phyloP scores from a whole-genome alignment of 2,888 invertebrate species.

The Masnerella sp. region DNA sequence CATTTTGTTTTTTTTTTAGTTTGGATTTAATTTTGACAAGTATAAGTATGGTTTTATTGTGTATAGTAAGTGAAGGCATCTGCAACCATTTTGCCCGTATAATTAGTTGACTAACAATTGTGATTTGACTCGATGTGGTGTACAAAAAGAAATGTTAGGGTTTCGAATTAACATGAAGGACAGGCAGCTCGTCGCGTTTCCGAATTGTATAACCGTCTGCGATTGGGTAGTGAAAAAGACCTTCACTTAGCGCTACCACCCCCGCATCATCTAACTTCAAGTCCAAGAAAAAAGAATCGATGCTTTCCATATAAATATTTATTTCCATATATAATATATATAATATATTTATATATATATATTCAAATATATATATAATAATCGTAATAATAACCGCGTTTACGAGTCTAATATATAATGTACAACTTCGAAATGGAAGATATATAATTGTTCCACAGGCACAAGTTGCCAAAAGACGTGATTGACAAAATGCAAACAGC shows the following conservation, averaged over 20 bases:
- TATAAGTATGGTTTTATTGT: too few relatives aligned
- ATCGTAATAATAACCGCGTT: constrained; percentile 57
- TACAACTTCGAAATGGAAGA: constrained; percentile 64
- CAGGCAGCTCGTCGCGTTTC: constrained; percentile 43
- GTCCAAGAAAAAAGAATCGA: constrained; percentile 57
- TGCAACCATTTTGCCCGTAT: too few relatives aligned
- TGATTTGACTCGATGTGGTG: too few relatives aligned
- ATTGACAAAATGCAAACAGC: constrained; percentile 66
- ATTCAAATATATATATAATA: constrained; percentile 53
- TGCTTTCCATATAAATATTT: constrained; percentile 70
- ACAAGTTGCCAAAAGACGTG: constrained; percentile 75
- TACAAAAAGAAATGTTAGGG: constrained; percentile 21
- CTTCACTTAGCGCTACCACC: constrained; percentile 75
- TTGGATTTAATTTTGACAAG: too few relatives aligned
- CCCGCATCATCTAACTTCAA: constrained; percentile 64
- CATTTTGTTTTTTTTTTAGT: too few relatives aligned
- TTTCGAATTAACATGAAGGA: constrained; percentile 41
- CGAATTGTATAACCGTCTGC: neutral
- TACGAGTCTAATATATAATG: constrained; percentile 58
- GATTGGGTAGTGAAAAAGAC: constrained; percentile 21
- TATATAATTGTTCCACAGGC: constrained; percentile 77
- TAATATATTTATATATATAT: constrained; percentile 17
- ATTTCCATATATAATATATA: constrained; percentile 58
- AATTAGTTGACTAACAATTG: constrained; percentile 6
- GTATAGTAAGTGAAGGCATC: too few relatives aligned